Conservation (phyloP, 2,888 invertebrate genomes). For the Corbicula japonica region DNA sequence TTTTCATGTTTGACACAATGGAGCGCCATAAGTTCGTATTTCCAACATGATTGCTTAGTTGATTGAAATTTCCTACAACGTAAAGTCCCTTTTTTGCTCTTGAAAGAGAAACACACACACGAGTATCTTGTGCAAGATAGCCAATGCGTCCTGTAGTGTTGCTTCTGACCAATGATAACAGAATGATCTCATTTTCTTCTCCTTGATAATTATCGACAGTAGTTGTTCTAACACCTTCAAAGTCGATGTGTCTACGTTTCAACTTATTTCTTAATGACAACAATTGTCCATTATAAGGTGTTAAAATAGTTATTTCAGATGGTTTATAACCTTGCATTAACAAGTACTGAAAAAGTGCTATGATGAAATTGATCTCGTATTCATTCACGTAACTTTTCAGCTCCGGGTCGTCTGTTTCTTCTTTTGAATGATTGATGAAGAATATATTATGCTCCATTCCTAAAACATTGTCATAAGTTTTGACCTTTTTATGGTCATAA, state of each 20-base stretch:
- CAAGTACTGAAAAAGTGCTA: constrained; percentile 75
- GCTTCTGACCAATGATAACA: constrained; percentile 85
- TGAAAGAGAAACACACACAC: constrained; percentile 85
- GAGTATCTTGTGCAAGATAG: constrained; percentile 80
- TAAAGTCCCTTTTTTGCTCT: constrained; percentile 84
- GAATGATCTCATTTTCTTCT: constrained; percentile 85
- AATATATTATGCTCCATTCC: constrained; percentile 75
- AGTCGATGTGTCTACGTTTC: constrained; percentile 67
- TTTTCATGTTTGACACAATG: constrained; percentile 57
- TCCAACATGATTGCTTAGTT: constrained; percentile 37
- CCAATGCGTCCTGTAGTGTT: constrained; percentile 78
- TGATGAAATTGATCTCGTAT: constrained; percentile 77
- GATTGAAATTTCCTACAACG: constrained; percentile 83
- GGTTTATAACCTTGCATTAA: constrained; percentile 77
- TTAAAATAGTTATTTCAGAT: constrained; percentile 75
- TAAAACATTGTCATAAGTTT: constrained; percentile 61
- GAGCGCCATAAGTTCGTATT: constrained; percentile 72
- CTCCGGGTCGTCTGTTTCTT: constrained; percentile 61
- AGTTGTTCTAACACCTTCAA: constrained; percentile 73
- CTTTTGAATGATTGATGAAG: constrained; percentile 76
- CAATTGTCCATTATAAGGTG: constrained; percentile 79
- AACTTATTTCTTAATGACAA: constrained; percentile 75
- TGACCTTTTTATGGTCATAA: constrained; percentile 70
- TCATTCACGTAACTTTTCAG: constrained; percentile 72
- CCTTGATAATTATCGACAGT: constrained; percentile 85